These are phyloP conservation scores for Cinara cedri DNA, from an alignment of 2,888 invertebrate genomes.

Conservation along the genomic window DNA sequence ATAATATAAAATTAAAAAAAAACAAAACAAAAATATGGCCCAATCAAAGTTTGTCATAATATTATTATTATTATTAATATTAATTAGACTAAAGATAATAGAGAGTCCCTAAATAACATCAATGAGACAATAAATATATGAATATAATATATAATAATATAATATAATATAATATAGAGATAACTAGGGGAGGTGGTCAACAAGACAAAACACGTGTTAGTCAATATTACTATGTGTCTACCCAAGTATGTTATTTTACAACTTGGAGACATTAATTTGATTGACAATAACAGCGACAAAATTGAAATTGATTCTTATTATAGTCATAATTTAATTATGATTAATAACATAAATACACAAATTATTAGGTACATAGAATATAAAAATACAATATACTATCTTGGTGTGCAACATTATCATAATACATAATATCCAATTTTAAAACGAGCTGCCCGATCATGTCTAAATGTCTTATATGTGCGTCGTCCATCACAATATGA, in stretches of 20 bases:
- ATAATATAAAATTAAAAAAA: not conserved
- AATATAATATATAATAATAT: not conserved
- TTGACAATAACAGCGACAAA: slow-evolving; percentile 24
- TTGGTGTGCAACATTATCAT: slow-evolving; percentile 1
- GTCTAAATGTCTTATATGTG: not conserved
- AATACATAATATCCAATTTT: not conserved
- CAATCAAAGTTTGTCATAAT: not conserved
- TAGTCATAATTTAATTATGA: not conserved
- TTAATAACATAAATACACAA: slow-evolving; percentile 7
- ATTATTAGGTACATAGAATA: slow-evolving; percentile 9
- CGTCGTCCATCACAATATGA: not conserved
- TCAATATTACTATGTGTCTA: not conserved
- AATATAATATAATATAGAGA: no score
- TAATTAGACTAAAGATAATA: not conserved
- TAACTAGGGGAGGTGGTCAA: not conserved
- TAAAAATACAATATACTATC: slow-evolving; percentile 30
- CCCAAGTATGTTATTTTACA: not conserved
- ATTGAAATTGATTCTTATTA: not conserved
- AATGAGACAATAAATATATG: slow-evolving; percentile 17
- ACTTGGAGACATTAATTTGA: not conserved
- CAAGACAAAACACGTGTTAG: no score
- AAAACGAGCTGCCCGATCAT: slow-evolving; percentile 8
- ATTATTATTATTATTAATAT: not conserved
- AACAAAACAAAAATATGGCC: no score
- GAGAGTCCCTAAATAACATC: slow-evolving; percentile 17